phyloP scores from a whole-genome alignment of 1,140 invertebrate species.

The Pseudomyrmex gracilis region DNA sequence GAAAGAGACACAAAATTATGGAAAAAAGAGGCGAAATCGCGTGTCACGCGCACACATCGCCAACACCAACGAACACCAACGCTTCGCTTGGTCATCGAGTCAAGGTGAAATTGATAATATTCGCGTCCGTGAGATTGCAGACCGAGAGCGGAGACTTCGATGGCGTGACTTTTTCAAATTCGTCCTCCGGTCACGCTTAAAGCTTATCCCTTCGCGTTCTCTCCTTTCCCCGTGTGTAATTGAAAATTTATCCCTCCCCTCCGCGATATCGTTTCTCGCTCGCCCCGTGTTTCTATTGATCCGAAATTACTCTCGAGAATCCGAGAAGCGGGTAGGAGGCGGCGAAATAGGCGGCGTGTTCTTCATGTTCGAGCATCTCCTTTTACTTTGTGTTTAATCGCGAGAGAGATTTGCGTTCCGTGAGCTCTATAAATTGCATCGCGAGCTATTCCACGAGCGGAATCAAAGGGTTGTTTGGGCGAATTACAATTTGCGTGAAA shows the following conservation, averaged over 20 bases:
- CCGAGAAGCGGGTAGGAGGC: too few species aligned
- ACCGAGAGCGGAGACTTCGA: not conserved
- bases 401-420: slow-evolving; percentile 2
- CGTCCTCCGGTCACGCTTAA: slow-evolving; percentile 16
- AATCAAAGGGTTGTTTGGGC: slow-evolving; percentile 26
- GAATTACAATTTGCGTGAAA: slow-evolving; percentile 35
- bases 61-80: not conserved
- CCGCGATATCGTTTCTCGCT: slow-evolving; percentile 12
- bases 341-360: not conserved
- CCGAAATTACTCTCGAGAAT: not conserved
- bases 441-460: not conserved
- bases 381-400: not conserved
- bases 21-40: slow-evolving; percentile 40
- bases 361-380: not conserved
- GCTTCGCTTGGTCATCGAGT: slow-evolving; percentile 28
- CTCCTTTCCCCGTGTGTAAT: too few species aligned
- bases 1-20: not conserved
- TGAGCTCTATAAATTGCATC: not conserved
- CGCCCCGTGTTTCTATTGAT: not conserved
- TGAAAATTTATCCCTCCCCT: slow-evolving; percentile 9
- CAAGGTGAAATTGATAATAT: slow-evolving; percentile 49
- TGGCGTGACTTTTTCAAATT: slow-evolving; percentile 40
- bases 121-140: slow-evolving; percentile 16
- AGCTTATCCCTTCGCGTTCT: too few species aligned
- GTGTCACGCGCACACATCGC: slow-evolving; percentile 39